Percentiles rank a stretch among this genome's conserved stretches.
phyloP scores from a whole-genome alignment of 2,888 invertebrate species.

The Stomorhina lunata region DNA sequence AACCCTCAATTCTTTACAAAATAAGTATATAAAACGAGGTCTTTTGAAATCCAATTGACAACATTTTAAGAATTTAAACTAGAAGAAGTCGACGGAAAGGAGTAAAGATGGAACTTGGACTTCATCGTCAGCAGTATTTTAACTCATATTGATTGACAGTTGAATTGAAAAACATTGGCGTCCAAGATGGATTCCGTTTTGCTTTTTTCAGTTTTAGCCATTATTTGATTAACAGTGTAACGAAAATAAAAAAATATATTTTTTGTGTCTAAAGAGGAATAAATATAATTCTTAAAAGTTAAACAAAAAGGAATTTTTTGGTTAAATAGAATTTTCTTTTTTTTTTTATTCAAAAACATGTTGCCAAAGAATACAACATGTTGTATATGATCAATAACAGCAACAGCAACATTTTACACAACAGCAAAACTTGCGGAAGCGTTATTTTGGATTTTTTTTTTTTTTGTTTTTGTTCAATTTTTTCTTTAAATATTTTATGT shows the following conservation, averaged over 20 bases:
- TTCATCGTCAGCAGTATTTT: slow-evolving; percentile 69
- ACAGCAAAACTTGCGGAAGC: slow-evolving; percentile 52
- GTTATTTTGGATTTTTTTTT: background rate
- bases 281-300: slow-evolving; percentile 14
- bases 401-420: slow-evolving; percentile 18
- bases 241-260: slow-evolving; percentile 34
- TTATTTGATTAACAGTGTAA: slow-evolving; percentile 72
- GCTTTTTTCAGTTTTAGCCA: slow-evolving; percentile 51
- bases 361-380: slow-evolving; percentile 30
- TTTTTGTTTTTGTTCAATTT: background rate
- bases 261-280: slow-evolving; percentile 22
- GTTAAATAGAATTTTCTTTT: slow-evolving; percentile 30
- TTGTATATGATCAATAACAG: slow-evolving; percentile 1
- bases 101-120: slow-evolving; percentile 40
- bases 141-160: slow-evolving; percentile 78
- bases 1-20: background rate
- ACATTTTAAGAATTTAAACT: slow-evolving; percentile 49
- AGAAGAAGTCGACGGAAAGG: background rate
- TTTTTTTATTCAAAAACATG: slow-evolving; percentile 13
- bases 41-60: slow-evolving; percentile 54
- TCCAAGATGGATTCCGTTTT: slow-evolving; percentile 68
- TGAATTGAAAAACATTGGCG: slow-evolving; percentile 78
- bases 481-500: background rate
- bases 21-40: background rate
- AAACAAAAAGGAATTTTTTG: background rate